Percentiles rank a stretch among this genome's conserved stretches.
Conservation (phyloP, 2,113 vertebrate species). For the Plecotus auritus region DNA sequence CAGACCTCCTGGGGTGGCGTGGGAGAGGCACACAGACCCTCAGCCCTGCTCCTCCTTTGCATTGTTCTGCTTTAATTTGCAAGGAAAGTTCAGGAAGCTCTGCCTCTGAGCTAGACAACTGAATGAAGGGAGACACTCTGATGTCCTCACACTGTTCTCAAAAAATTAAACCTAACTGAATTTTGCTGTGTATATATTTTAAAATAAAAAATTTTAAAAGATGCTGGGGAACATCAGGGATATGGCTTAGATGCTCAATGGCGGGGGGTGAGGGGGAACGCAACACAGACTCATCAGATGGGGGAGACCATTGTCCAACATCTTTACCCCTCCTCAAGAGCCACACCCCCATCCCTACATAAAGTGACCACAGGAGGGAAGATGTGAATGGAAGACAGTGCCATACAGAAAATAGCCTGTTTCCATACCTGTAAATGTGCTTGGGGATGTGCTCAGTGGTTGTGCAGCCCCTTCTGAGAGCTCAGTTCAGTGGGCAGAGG, state of each 20-base stretch:
- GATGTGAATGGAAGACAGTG: not conserved
- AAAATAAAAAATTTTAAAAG: not conserved
- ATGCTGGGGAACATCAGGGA: too few species aligned
- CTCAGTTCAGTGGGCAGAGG: not conserved
- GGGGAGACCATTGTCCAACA: not conserved
- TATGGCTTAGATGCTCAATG: not conserved
- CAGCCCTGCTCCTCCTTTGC: not conserved
- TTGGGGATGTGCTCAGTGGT: accelerated
- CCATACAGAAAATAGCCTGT: not conserved
- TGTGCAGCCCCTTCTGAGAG: not conserved
- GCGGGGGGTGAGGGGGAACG: too few species aligned
- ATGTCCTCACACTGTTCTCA: not conserved
- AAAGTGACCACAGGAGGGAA: not conserved
- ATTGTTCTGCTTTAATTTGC: not conserved
- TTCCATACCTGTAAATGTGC: not conserved
- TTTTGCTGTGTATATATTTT: not conserved
- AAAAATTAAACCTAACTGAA: not conserved
- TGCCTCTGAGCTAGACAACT: not conserved
- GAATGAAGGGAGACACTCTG: not conserved
- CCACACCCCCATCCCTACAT: not conserved
- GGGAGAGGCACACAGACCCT: not conserved
- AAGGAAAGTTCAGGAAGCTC: not conserved
- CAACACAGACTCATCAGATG: too few species aligned
- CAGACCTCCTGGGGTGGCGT: not conserved
- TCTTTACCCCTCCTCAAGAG: not conserved